phyloP scores from a whole-genome alignment of 2,113 vertebrate genomes.

The Coturnix japonica region DNA sequence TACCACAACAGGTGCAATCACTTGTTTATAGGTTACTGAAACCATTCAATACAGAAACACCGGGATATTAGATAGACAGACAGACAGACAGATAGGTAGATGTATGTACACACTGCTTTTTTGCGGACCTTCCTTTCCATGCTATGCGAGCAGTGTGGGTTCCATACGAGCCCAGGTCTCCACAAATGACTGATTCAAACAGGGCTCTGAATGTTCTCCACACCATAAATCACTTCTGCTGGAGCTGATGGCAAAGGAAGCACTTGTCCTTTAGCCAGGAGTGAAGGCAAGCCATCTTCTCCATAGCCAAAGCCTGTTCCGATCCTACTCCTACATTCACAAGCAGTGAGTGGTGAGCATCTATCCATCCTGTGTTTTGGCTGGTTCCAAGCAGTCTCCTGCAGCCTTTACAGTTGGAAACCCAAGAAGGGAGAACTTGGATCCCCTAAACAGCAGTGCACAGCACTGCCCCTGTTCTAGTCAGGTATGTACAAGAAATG shows the following conservation, averaged over 20 bases:
- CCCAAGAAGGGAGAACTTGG: slow-evolving; percentile 13
- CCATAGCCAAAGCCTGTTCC: slow-evolving; percentile 17
- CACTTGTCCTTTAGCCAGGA: slow-evolving; percentile 62
- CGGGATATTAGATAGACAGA: slow-evolving; percentile 41
- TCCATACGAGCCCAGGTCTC: neutral
- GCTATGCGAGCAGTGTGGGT: neutral
- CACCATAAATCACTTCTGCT: slow-evolving; percentile 13
- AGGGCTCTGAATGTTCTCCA: slow-evolving; percentile 25
- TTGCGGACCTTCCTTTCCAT: slow-evolving; percentile 12
- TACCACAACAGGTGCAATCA: slow-evolving; percentile 69
- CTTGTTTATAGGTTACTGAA: slow-evolving; percentile 69
- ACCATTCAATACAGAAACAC: slow-evolving; percentile 68
- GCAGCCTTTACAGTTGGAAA: slow-evolving; percentile 28
- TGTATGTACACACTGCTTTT: slow-evolving; percentile 61
- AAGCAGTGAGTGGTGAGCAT: slow-evolving; percentile 42
- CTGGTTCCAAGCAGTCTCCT: slow-evolving; percentile 27
- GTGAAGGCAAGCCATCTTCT: slow-evolving; percentile 41
- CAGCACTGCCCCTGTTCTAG: slow-evolving; percentile 32
- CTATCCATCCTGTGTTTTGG: slow-evolving; percentile 20
- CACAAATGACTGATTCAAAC: slow-evolving; percentile 3
- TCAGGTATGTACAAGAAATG: slow-evolving; percentile 54
- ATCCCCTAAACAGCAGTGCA: slow-evolving; percentile 50
- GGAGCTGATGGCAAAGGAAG: slow-evolving; percentile 37
- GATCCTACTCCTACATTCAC: neutral
- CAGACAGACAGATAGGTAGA: slow-evolving; percentile 42